Evolutionary conservation across 2,113 vertebrate genomes (phyloP).

Genomic region (Pogona vitticeps): DNA sequence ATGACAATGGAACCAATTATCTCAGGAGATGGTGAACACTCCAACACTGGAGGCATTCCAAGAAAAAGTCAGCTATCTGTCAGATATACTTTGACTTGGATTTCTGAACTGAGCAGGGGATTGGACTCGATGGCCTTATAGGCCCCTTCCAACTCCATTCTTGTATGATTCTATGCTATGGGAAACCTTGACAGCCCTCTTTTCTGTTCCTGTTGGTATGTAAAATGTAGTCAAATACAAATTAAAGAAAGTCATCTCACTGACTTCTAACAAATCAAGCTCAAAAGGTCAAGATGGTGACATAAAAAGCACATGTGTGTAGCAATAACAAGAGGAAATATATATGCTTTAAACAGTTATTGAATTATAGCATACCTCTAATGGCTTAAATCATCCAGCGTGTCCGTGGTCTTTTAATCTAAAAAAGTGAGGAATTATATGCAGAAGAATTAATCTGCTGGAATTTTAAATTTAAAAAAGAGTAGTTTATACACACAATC

Average conservation of each 20-base stretch:
- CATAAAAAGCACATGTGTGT: background rate
- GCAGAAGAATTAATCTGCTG: conserved; percentile 27
- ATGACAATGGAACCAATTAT: no score
- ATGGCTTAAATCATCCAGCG: conserved; percentile 43
- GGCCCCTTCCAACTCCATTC: no score
- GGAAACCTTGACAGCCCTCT: no score
- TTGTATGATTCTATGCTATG: no score
- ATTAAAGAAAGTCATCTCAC: background rate
- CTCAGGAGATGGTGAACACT: no score
- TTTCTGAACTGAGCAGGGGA: no score
- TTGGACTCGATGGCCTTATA: no score
- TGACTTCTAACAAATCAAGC: background rate
- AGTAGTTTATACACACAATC: no score
- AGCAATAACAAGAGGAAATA: background rate
- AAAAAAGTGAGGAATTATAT: conserved; percentile 60
- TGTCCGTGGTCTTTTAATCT: conserved; percentile 74
- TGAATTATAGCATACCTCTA: conserved; percentile 72
- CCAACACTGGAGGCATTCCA: no score
- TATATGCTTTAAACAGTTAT: conserved; percentile 17
- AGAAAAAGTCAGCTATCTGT: background rate
- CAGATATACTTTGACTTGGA: no score
- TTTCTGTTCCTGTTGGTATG: background rate
- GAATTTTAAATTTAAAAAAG: background rate
- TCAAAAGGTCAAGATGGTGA: background rate
- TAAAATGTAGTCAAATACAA: background rate